A percentile compares a stretch with the other conserved stretches of the same genome.
Evolutionary conservation across 30 jellyfish, hydroid and myxozoan genomes (phyloP).

Genomic region (Pseudorhiza aurosa): DNA sequence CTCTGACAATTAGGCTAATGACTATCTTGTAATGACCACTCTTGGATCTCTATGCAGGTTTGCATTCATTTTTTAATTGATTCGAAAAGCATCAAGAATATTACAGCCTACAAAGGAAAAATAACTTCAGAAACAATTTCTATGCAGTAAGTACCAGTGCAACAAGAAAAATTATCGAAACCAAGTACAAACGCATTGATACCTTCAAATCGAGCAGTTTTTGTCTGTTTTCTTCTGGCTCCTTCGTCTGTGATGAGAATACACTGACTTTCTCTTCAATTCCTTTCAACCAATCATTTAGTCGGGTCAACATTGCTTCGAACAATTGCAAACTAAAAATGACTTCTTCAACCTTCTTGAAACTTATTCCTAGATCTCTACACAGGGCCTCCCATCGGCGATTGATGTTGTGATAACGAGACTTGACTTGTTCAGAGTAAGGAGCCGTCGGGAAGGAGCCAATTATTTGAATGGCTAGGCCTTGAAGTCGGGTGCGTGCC

Average conservation of each 20-base stretch:
- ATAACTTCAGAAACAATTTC: too few relatives aligned
- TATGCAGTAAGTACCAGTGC: too few relatives aligned
- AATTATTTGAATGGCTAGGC: constrained; percentile 68
- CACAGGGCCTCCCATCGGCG: constrained; percentile 78
- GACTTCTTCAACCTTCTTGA: constrained; percentile 65
- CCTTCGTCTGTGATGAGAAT: constrained; percentile 33
- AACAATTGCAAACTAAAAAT: constrained; percentile 76
- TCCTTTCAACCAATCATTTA: constrained; percentile 77
- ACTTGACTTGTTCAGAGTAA: constrained; percentile 61
- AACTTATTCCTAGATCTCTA: constrained; percentile 69
- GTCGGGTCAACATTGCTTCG: constrained; percentile 85
- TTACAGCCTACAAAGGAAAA: too few relatives aligned
- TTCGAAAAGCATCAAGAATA: too few relatives aligned
- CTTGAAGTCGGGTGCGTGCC: constrained; percentile 55
- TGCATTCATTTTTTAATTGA: too few relatives aligned
- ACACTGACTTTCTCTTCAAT: constrained; percentile 37
- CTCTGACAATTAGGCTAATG: too few relatives aligned
- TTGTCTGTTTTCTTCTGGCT: constrained; percentile 45
- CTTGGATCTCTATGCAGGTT: too few relatives aligned
- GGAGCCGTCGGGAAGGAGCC: constrained; percentile 83
- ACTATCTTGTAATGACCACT: too few relatives aligned
- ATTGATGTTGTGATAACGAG: constrained; percentile 33
- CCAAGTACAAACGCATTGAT: too few relatives aligned
- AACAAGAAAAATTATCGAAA: too few relatives aligned
- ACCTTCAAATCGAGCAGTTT: constrained; percentile 68